Evolutionary conservation across 2,797 vertebrate species (phyloP), one percentile per base, ranked within the genome.

Genomic region (Artibeus jamaicensis): DNA sequence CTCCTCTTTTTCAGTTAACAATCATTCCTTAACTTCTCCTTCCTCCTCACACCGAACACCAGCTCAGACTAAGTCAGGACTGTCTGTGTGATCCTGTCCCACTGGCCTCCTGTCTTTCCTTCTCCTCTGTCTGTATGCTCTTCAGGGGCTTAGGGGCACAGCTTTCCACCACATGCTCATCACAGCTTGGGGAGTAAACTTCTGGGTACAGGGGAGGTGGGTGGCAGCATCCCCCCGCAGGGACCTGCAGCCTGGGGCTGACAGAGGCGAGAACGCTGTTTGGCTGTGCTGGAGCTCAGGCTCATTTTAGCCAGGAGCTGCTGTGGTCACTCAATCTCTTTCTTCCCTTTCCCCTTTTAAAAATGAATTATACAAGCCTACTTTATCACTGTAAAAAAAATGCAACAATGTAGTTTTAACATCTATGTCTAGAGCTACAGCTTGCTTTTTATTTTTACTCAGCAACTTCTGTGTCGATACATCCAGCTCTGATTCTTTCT

Each of bases 381-480:
- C 39, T 70, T 92, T 90, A 87, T 97, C 50, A 78, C 16, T 73
- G 93, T 87, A 76, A 94, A 92, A 92, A 91, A 86, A 93, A 95
- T 34, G 62, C 67, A 92, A 77, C 65, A 76, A 39, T n/a, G 74
- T 89, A 44, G 16, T 91, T 93, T 94, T 84, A 90, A 86, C 78
- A 95, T 92, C 91, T 91, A 26, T 84, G 46, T 95, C 92, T 91
- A 76, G 24, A 95, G 65, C 88, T 48, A 37, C 46, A 18, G 67
- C 85, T 91, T 82, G 85, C 68, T 84, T 92, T 93, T 95, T 77
- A 34, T 89, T 91, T 95, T 91, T 76, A 76, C 93, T 94, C 86
- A 94, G 89, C 57, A 86, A 70, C 46, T 90, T 94, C 73, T 70
- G 9, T n/a, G 37, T 89, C 77, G 46, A 76, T 50, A 88, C 48